phyloP scores from a whole-genome alignment of 2,888 invertebrate species.

The Yponomeuta sedellus region DNA sequence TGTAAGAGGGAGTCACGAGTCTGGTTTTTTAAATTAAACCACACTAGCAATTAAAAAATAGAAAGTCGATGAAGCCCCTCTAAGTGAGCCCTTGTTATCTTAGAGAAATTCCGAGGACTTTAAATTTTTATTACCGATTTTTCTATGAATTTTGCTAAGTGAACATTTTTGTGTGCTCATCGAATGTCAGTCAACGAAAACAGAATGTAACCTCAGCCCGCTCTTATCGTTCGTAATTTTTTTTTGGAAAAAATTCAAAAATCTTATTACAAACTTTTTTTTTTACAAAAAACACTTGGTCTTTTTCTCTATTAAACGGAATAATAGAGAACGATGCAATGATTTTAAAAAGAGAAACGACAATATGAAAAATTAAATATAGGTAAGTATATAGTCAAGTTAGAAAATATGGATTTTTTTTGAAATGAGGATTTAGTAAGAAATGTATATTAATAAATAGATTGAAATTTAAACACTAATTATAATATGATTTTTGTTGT shows the following conservation, averaged over 20 bases:
- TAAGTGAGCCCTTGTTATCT: slow-evolving; percentile 57
- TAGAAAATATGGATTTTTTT: not conserved
- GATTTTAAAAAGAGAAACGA: slow-evolving; percentile 32
- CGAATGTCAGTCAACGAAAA: slow-evolving; percentile 31
- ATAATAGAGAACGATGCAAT: slow-evolving; percentile 31
- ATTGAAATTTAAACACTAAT: slow-evolving; percentile 25
- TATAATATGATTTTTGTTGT: slow-evolving; percentile 34
- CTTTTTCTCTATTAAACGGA: slow-evolving; percentile 41
- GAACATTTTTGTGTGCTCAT: slow-evolving; percentile 19
- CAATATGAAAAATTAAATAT: slow-evolving; percentile 17
- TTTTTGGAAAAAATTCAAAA: slow-evolving; percentile 28
- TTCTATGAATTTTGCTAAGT: slow-evolving; percentile 24
- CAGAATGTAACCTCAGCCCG: slow-evolving; percentile 27
- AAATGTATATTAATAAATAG: not conserved
- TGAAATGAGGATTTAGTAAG: not conserved
- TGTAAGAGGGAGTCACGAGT: slow-evolving; percentile 27
- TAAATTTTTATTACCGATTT: slow-evolving; percentile 33
- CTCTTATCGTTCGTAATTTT: slow-evolving; percentile 9
- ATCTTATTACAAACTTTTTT: slow-evolving; percentile 47
- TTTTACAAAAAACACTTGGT: slow-evolving; percentile 53
- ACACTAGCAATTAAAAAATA: slow-evolving; percentile 35
- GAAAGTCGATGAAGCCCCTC: slow-evolving; percentile 45
- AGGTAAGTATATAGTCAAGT: not conserved
- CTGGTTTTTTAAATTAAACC: slow-evolving; percentile 27
- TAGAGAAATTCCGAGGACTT: slow-evolving; percentile 43